These are phyloP conservation scores for Himantopus leucocephalus DNA, from an alignment of 2,113 vertebrate genomes.

Conservation along the genomic window DNA sequence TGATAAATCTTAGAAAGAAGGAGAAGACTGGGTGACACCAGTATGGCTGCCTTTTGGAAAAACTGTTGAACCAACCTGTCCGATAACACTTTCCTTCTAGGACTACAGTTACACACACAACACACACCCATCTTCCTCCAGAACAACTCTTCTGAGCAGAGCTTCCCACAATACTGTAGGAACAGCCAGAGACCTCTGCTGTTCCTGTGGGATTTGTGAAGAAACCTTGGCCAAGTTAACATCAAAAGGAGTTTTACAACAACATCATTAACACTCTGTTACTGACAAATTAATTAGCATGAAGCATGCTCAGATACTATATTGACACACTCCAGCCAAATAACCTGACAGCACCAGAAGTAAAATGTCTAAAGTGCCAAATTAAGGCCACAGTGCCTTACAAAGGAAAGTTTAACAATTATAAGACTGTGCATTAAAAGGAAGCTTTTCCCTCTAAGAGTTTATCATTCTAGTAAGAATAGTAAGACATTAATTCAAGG, in stretches of 20 bases:
- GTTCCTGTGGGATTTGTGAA: neutral
- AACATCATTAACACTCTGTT: neutral
- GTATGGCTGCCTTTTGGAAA: neutral
- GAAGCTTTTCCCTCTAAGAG: neutral
- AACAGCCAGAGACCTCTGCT: neutral
- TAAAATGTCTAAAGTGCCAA: neutral
- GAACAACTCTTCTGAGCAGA: neutral
- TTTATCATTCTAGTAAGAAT: neutral
- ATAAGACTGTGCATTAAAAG: neutral
- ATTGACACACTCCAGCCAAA: neutral
- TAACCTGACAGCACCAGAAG: neutral
- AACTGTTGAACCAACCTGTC: neutral
- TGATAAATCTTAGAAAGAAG: neutral
- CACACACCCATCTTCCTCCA: neutral
- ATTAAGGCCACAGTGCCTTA: neutral
- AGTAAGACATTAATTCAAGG: neutral
- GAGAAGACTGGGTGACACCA: neutral
- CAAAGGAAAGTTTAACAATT: neutral
- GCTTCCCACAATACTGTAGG: neutral
- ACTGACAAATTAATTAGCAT: neutral
- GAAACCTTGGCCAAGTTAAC: neutral
- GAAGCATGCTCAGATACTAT: neutral
- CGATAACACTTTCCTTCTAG: neutral
- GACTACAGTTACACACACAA: neutral
- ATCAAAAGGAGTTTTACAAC: neutral